Percentiles rank a stretch among this genome's conserved stretches.
Conservation (phyloP, 2,113 vertebrate species). For the Collichthys lucidus region DNA sequence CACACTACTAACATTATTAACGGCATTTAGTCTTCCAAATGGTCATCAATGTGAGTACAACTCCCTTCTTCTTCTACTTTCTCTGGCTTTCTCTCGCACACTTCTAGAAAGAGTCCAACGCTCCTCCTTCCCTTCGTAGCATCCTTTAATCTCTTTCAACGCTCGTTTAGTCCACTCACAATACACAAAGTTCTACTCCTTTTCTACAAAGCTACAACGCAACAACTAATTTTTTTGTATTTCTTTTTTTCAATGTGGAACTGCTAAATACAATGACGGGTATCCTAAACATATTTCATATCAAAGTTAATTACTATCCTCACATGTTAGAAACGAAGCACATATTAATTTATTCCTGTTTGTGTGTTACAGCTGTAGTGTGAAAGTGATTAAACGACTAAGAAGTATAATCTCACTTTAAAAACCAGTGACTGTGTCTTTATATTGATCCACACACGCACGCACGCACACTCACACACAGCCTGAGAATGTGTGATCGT, state of each 20-base stretch:
- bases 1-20: slow-evolving; percentile 6
- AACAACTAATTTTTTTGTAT: slow-evolving; percentile 67
- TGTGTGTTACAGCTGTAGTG: slow-evolving; percentile 56
- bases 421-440: slow-evolving; percentile 45
- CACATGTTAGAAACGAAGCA: slow-evolving; percentile 38
- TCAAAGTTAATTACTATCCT: neutral
- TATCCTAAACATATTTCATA: slow-evolving; percentile 16
- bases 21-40: slow-evolving; percentile 5
- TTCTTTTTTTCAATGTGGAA: slow-evolving; percentile 35
- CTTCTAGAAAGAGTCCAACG: neutral
- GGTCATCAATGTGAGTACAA: neutral
- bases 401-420: slow-evolving; percentile 35
- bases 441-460: slow-evolving; percentile 23
- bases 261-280: slow-evolving; percentile 31
- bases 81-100: neutral
- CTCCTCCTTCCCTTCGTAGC: neutral
- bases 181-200: neutral
- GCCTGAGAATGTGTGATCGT: slow-evolving; percentile 69
- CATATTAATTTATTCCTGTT: slow-evolving; percentile 1
- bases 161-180: neutral
- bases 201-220: slow-evolving; percentile 47
- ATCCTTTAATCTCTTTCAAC: slow-evolving; percentile 3
- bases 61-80: neutral
- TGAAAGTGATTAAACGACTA: slow-evolving; percentile 37
- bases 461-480: slow-evolving; percentile 34